A percentile compares a stretch with the other conserved stretches of the same genome.
phyloP scores from a whole-genome alignment of 1,140 invertebrate species.

The Lutraria rhynchaena region DNA sequence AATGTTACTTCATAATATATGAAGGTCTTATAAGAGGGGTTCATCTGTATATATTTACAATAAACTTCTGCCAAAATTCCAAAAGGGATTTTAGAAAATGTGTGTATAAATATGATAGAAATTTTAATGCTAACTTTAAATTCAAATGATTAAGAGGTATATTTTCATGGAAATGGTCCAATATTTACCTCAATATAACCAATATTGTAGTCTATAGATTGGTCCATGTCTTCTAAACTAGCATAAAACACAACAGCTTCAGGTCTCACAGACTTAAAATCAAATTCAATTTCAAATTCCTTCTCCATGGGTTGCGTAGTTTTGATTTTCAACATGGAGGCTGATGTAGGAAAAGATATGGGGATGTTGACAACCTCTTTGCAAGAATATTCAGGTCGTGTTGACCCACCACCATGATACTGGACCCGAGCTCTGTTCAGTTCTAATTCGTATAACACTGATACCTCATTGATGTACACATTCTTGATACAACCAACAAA shows the following conservation, averaged over 20 bases:
- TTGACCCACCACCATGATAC: conserved; percentile 85
- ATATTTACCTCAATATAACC: conserved; percentile 96
- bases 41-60: too few species aligned
- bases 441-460: conserved; percentile 93
- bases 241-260: conserved; percentile 93
- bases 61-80: too few species aligned
- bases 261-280: conserved; percentile 93
- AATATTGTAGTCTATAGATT: conserved; percentile 86
- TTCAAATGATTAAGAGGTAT: too few species aligned
- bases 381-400: conserved; percentile 92
- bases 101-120: too few species aligned
- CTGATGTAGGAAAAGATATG: conserved; percentile 95
- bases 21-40: too few species aligned
- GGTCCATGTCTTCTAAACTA: conserved; percentile 84
- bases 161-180: too few species aligned
- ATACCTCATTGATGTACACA: conserved; percentile 95
- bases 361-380: conserved; percentile 93
- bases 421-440: conserved; percentile 85
- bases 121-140: too few species aligned
- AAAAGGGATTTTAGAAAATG: too few species aligned
- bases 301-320: conserved; percentile 87
- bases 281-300: conserved; percentile 90
- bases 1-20: too few species aligned
- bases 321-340: conserved; percentile 76
- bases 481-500: conserved; percentile 93